Evolutionary conservation across 2,113 vertebrate species (phyloP).

Genomic region (Poicephalus gulielmi): DNA sequence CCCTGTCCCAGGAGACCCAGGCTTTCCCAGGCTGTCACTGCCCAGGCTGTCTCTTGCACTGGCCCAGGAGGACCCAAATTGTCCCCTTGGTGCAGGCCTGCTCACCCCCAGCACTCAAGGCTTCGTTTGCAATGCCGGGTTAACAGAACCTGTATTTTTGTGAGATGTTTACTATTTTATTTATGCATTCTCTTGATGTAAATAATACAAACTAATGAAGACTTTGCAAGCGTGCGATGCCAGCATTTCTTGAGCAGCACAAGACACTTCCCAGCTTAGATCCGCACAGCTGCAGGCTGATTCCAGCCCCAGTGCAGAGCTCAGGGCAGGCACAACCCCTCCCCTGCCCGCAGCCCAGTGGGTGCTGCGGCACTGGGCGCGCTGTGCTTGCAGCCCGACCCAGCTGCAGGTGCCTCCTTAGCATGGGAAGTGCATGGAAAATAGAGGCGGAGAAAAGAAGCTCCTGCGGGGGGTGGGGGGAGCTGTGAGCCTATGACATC

Average conservation of each 20-base stretch:
- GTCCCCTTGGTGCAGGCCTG: neutral
- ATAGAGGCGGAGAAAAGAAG: constrained; percentile 32
- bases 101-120: neutral
- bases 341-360: neutral
- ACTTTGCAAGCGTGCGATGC: neutral
- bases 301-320: neutral
- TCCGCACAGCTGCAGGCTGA: fast-evolving
- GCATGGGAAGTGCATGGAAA: constrained; percentile 42
- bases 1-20: neutral
- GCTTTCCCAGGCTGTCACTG: neutral
- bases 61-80: neutral
- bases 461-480: neutral
- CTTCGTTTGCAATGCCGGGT: fast-evolving
- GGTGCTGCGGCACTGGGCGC: neutral
- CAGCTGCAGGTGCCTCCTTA: constrained; percentile 42
- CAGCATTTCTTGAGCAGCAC: fast-evolving
- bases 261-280: neutral
- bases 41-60: neutral
- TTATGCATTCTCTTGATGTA: constrained; percentile 39
- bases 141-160: constrained; percentile 31
- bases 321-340: neutral
- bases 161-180: constrained; percentile 36
- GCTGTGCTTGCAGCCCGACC: neutral
- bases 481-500: constrained; percentile 31
- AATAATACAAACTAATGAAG: constrained; percentile 18